phyloP scores from a whole-genome alignment of 2,797 vertebrate species.

The Pangasius larnaudii region DNA sequence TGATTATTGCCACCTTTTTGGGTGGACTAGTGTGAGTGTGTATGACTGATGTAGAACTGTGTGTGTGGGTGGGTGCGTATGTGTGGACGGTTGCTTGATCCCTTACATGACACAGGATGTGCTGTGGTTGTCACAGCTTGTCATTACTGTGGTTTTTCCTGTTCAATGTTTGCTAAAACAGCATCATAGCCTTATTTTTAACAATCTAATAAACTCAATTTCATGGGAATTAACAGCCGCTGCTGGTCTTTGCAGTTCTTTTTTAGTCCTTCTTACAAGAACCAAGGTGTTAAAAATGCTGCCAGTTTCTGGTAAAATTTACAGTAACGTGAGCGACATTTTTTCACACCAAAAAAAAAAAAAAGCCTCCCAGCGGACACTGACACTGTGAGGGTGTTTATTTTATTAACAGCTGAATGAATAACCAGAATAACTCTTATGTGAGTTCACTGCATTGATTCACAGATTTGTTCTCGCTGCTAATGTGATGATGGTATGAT shows the following conservation, averaged over 20 bases:
- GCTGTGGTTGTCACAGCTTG: conserved; percentile 56
- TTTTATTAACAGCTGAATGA: neutral
- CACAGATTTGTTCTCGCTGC: neutral
- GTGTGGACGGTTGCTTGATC: conserved; percentile 40
- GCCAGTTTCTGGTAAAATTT: neutral
- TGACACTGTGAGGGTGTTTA: neutral
- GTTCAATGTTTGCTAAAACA: conserved; percentile 72
- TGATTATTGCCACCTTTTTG: conserved; percentile 69
- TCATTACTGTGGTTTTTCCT: conserved; percentile 59
- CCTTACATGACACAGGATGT: conserved; percentile 49
- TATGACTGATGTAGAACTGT: conserved; percentile 2
- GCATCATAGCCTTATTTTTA: conserved; percentile 82
- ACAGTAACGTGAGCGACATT: neutral
- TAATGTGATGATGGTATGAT: neutral
- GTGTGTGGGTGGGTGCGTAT: conserved; percentile 28
- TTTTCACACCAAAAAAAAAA: neutral
- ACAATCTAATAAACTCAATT: conserved; percentile 79
- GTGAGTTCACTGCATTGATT: neutral
- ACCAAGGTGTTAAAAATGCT: neutral
- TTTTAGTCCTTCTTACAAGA: neutral
- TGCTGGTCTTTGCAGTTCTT: conserved; percentile 2
- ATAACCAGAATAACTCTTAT: neutral
- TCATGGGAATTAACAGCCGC: conserved; percentile 63
- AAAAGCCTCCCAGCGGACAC: neutral
- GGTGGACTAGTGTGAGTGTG: conserved; percentile 54